Conservation (phyloP, 2,113 vertebrate genomes). For the Semnornis frantzii region DNA sequence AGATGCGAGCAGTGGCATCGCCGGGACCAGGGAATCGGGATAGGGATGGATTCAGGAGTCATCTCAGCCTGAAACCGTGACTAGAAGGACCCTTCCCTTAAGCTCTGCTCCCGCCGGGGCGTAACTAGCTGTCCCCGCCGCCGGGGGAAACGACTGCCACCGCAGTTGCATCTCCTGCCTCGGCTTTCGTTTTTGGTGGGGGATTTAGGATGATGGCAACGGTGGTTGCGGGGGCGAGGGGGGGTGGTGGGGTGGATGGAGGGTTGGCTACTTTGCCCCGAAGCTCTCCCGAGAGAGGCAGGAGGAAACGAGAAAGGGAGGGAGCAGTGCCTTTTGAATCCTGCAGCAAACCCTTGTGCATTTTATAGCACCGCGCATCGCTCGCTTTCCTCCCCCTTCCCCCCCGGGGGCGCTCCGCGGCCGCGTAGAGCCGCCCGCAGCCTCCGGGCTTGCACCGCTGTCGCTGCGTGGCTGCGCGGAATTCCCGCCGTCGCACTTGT, state of each 20-base stretch:
- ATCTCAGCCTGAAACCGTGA: not conserved
- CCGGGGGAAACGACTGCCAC: not conserved
- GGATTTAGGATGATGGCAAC: no score
- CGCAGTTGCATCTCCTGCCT: not conserved
- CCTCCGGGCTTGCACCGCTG: not conserved
- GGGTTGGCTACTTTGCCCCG: not conserved
- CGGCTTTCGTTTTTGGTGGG: not conserved
- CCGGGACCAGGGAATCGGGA: fast-evolving
- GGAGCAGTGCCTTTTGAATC: not conserved
- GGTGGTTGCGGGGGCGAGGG: no score
- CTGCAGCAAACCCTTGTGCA: not conserved
- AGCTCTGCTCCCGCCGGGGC: not conserved
- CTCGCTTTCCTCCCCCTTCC: not conserved
- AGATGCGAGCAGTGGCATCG: not conserved
- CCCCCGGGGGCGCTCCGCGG: slow-evolving; percentile 19
- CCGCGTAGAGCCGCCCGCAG: not conserved
- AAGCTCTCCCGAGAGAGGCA: not conserved
- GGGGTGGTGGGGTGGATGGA: fast-evolving
- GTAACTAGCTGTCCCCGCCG: no score
- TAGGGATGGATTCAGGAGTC: not conserved
- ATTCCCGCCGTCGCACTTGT: not conserved
- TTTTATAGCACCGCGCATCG: not conserved
- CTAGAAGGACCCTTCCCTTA: not conserved
- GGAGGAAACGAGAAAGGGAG: not conserved
- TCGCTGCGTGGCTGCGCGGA: not conserved